Base-by-base conservation (phyloP, 2,113 vertebrate genomes). In the Eonycteris spelaea region DNA sequence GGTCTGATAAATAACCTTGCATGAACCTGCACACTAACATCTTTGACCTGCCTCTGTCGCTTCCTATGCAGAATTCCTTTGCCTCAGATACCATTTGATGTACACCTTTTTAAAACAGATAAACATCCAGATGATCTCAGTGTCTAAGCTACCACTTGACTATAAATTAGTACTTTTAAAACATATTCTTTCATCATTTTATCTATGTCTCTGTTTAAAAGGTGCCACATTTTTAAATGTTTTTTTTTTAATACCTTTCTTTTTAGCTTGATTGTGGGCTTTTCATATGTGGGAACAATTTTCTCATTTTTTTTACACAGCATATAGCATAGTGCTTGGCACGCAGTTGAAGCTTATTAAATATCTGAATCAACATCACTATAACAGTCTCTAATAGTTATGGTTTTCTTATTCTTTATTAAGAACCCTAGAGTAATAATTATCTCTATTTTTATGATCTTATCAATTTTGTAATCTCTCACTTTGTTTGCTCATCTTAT, bases 1-100 rank as follows among this genome's bases (percentile, higher is more conserved):
- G 9, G 61, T 68, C 45, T 96, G 90, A 95, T 51, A 92, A 96
- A 96, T 77, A 53, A 85, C 88, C 53, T 80, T 90, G 18, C 51
- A 80, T 55, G 12, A 85, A 48, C 68, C 84, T 51, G 45, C 16
- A 86, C 24, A 16, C 48, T 65, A 38, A 89, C 16, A 87, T 85
- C 74, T 80, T 71, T 85, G 65, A 92, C 75, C 84, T 96, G 96
- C 57, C 48, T 90, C 82, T 92, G 45, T 45, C 61, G 79, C 73
- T 90, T 82, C 55, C 35, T 24, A n/a, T 8, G 40, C 75, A 95
- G 59, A 97, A 88, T 87, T 93, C 45, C 65, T 70, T 55, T 48
- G 40, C 9, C 48, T 80, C 2, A 3, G 38, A 21, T 14, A 61
- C 38, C 43, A 15, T 70, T 87, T 90, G 53, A 77, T 57, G n/a